These are phyloP conservation scores for Dryadula phaetusa DNA, from an alignment of 2,888 invertebrate species.

Conservation along the genomic window DNA sequence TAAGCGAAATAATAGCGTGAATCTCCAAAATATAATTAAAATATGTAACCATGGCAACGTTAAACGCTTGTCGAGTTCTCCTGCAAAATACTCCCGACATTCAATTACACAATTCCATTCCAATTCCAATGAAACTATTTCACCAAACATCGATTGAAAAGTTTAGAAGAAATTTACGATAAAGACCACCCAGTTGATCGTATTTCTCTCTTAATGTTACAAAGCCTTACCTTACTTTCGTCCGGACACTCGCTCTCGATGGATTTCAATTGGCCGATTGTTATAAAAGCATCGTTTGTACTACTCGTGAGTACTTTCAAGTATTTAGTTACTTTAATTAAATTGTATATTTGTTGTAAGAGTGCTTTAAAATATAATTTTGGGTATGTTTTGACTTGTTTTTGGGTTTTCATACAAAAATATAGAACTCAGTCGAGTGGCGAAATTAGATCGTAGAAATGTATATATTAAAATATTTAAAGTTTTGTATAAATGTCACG, in stretches of 20 bases:
- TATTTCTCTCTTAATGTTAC: slow-evolving; percentile 44
- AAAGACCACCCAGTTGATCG: slow-evolving; percentile 38
- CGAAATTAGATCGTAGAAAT: too few species aligned
- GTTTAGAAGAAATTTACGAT: slow-evolving; percentile 38
- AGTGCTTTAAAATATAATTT: not conserved
- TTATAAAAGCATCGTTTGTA: not conserved
- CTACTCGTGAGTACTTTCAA: not conserved
- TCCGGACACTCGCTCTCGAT: slow-evolving; percentile 37
- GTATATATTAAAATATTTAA: too few species aligned
- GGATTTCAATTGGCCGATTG: slow-evolving; percentile 38
- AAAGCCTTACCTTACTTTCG: slow-evolving; percentile 31
- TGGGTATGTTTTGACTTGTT: too few species aligned
- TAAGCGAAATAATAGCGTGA: too few species aligned
- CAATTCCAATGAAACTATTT: slow-evolving; percentile 32
- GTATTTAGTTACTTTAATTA: slow-evolving; percentile 5
- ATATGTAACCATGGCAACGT: not conserved
- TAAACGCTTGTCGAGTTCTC: slow-evolving; percentile 12
- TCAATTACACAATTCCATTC: slow-evolving; percentile 28
- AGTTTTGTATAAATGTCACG: too few species aligned
- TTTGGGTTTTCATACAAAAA: too few species aligned
- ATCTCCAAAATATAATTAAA: too few species aligned
- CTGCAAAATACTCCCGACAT: slow-evolving; percentile 4
- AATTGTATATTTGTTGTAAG: not conserved
- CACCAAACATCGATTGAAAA: slow-evolving; percentile 35
- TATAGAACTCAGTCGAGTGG: too few species aligned